Evolutionary conservation across 2,113 vertebrate genomes (phyloP), one percentile per base, ranked within the genome.

Genomic region (Dendropsophus ebraccatus): DNA sequence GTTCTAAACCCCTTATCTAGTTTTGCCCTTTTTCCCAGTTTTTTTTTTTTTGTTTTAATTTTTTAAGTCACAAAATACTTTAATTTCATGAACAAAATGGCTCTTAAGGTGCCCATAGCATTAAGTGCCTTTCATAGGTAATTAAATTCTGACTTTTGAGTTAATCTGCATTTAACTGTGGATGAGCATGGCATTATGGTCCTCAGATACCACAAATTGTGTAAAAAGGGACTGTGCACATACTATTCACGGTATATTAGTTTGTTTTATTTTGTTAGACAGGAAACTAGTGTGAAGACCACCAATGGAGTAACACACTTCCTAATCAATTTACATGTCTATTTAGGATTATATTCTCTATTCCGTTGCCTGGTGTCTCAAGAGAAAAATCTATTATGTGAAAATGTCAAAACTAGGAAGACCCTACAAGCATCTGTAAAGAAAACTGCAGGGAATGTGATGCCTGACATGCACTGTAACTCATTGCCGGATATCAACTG

Each of bases 251-350:
- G 14, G 25, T 11, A 45, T 16, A 45, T 28, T 80, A 32, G 12
- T 16, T 41, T 60, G 30, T 45, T 80, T 62, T 56, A 28, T 21
- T 77, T 49, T 77, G 25, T 32, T 35, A 56, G 25, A 30, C 49
- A 56, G 65, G n/a, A 70, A 83, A 25, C 67, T 56, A 47, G 49
- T 56, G 19, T 52, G 47, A 41, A 83, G 67, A 72, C 81, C 67
- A 70, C 81, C 81, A 56, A 50, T 83, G 32, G n/a, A 75, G 70
- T 30, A 84, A 75, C 49, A 84, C 65, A 83, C 49, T 54, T 83
- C 81, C 49, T 75, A 74, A 84, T 84, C 82, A 75, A 84, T 75
- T 83, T 84, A 84, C 73, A 75, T 74, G 67, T 56, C 30, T 84
- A 72, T 74, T 83, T 54, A 70, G 17, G 70, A 14, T 41, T 41